Percentiles rank a stretch among this genome's conserved stretches.
These are phyloP conservation scores for Lichenostomus cassidix DNA, from an alignment of 2,113 vertebrate species.

Conservation along the genomic window DNA sequence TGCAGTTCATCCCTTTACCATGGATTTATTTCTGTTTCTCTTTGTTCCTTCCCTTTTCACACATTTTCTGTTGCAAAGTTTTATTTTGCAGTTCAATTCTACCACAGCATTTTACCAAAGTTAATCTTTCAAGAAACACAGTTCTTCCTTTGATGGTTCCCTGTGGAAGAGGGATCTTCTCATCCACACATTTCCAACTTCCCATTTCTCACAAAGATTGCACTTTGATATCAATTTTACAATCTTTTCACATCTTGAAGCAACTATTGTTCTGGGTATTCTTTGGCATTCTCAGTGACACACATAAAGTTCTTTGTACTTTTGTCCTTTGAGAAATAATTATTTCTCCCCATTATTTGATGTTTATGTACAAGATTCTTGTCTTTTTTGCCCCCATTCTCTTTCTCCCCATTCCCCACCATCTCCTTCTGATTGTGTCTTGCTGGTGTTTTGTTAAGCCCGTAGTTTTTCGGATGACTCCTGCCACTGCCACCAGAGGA, in stretches of 20 bases:
- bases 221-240: background rate
- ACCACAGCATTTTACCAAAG: background rate
- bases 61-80: background rate
- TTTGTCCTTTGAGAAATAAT: background rate
- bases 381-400: background rate
- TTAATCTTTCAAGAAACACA: background rate
- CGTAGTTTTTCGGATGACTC: background rate
- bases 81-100: background rate
- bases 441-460: background rate
- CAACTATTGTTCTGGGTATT: background rate
- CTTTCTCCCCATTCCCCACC: background rate
- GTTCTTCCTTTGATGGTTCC: background rate
- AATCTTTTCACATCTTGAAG: background rate
- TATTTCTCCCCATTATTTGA: background rate
- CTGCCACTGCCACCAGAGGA: background rate
- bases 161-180: background rate
- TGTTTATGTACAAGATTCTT: background rate
- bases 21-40: background rate
- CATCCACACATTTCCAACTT: background rate
- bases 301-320: background rate
- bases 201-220: background rate
- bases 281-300: background rate
- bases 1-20: background rate
- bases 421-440: background rate
- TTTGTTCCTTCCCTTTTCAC: background rate